Conservation (phyloP, 1,140 invertebrate species). For the Telenomus remus region DNA sequence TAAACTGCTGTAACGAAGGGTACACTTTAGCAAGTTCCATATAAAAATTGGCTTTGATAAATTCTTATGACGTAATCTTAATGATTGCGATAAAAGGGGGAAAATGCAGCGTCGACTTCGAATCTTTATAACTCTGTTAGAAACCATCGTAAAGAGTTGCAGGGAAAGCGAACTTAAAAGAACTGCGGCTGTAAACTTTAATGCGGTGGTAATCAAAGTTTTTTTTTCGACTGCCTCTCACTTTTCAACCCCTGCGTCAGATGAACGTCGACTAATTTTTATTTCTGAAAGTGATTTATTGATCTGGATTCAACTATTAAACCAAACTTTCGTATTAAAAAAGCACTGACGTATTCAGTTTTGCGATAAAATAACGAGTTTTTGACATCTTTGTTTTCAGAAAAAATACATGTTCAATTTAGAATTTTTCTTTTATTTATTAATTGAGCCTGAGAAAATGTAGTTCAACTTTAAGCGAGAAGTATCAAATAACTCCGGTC, state of each 20-base stretch:
- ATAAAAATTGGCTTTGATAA: conserved; percentile 47
- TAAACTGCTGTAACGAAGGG: conserved; percentile 28
- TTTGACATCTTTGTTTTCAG: too few relatives aligned
- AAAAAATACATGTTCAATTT: too few relatives aligned
- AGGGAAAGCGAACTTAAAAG: conserved; percentile 26
- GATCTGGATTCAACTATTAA: background rate
- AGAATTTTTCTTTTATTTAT: too few relatives aligned
- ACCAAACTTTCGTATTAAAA: background rate
- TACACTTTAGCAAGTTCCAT: conserved; percentile 40
- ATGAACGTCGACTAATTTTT: conserved; percentile 3
- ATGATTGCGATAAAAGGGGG: conserved; percentile 39
- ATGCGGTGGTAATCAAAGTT: conserved; percentile 43
- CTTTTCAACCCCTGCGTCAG: conserved; percentile 23
- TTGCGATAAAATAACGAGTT: too few relatives aligned
- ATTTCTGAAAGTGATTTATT: background rate
- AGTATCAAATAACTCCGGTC: too few relatives aligned
- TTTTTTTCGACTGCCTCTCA: conserved; percentile 16
- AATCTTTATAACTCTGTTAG: conserved; percentile 52
- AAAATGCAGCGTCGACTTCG: conserved; percentile 46
- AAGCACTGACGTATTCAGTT: background rate
- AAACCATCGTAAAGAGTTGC: conserved; percentile 46
- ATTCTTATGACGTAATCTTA: conserved; percentile 45
- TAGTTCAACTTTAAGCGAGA: too few relatives aligned
- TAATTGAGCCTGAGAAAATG: too few relatives aligned
- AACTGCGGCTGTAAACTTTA: conserved; percentile 36